Conservation (phyloP, 2,797 vertebrate species). For the Acanthornis magna region DNA sequence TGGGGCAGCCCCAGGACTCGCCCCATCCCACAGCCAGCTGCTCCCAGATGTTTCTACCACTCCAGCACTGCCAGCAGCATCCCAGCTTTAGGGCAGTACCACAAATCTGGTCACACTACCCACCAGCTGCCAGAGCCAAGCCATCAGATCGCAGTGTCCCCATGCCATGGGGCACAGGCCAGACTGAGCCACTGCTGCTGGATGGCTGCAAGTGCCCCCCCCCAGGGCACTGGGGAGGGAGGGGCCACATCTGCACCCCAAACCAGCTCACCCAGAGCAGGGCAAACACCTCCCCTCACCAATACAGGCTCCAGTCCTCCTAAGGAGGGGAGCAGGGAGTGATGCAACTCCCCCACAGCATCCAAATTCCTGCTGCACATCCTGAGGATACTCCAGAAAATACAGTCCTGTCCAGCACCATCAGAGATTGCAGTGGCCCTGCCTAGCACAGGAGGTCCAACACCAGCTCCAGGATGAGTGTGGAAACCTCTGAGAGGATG, state of each 20-base stretch:
- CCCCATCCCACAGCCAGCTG: rapidly evolving
- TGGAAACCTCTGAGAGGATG: neutral
- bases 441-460: neutral
- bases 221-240: rapidly evolving
- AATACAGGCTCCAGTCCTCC: neutral
- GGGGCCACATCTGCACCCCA: neutral
- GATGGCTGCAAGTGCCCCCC: too few relatives aligned
- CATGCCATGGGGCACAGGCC: rapidly evolving
- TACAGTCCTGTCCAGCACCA: neutral
- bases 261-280: neutral
- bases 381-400: neutral
- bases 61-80: neutral
- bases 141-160: rapidly evolving
- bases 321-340: neutral
- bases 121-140: neutral
- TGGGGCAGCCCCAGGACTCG: rapidly evolving
- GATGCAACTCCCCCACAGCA: rapidly evolving
- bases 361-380: neutral
- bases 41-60: neutral
- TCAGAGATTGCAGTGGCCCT: neutral
- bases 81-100: neutral
- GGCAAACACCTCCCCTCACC: neutral
- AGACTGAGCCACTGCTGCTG: neutral
- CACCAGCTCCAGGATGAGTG: neutral
- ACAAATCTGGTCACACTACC: rapidly evolving